Base-by-base conservation (phyloP, 2,888 invertebrate species). In the Drosophila putrida region DNA sequence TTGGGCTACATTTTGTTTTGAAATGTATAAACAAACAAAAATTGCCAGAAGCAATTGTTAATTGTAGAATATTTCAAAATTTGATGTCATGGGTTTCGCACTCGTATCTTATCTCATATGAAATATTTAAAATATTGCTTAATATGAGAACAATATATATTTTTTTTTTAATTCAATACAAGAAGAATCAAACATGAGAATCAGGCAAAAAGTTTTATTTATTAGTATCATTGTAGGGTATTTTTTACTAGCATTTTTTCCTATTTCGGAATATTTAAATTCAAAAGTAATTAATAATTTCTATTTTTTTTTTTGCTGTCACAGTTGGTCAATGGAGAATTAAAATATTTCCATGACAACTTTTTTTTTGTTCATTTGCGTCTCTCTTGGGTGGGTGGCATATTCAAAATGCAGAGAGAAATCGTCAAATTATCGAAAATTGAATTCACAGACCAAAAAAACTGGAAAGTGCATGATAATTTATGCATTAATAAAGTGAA, bases 21-120 rank as follows among this genome's bases (percentile, higher is more conserved):
- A n/a, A 15, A 46, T 50, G 11, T 55, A 50, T 66, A 57, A 69
- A 72, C 82, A 82, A 76, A 68, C 84, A 81, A 74, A 62, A 60
- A 39, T 49, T 59, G 49, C 13, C 28, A 78, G 28, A 50, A 57
- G 54, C 13, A 43, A 27, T 38, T 4, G 5, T 28, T 5, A 28
- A 31, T 35, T 46, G 4, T 47, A 6, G 10, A 38, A 38, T 58
- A 47, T 43, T 60, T 53, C 11, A 35, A 44, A 43, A 36, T 13
- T 36, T 67, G 74, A 73, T 59, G 51, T 69, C 58, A 80, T 60
- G 35, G n/a, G 0, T 31, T 9, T 15, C 4, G 8, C 11, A 9
- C 9, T 28, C 6, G 20, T 20, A 20, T 2, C 20, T 20, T 20
- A 20, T 20, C 1, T 6, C 6, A 27, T 28, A n/a, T 13, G 0